Base-by-base conservation (phyloP, 2,888 invertebrate species). In the Hyles lineata region DNA sequence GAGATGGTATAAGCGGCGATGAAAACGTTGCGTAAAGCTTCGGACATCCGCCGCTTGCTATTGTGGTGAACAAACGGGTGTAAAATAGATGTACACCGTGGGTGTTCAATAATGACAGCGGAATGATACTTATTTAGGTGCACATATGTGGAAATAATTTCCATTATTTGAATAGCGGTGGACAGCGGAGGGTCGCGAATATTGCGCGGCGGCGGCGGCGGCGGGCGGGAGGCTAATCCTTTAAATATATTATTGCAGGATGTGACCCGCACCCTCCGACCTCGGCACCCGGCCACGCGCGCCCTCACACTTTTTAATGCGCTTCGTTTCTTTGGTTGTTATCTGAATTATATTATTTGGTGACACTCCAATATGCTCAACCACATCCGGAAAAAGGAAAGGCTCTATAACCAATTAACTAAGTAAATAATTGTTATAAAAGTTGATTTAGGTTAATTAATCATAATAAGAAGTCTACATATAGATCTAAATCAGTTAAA, bases 61-160 rank as follows among this genome's bases (percentile, higher is more conserved):
- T 85, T 82, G 80, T 82, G 83, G 86, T 87, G 83, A 86, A 85
- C 87, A 85, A 91, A 87, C 89, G 89, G 88, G 89, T 92, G 90
- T 43, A 88, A 89, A 92, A 93, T 92, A 89, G 83, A 90, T 91
- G 85, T 82, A 89, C 89, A 84, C 83, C 79, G 86, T 83, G 88
- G 89, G 88, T 84, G 90, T 87, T 86, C 89, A 90, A 90, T 93
- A 93, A 94, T 92, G 92, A 92, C 89, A 88, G 84, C 81, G 84
- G 87, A 89, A 93, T 92, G 90, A 92, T 93, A 92, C 93, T 93
- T 93, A 92, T 93, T 93, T 93, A 92, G 92, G 92, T 91, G 93
- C 93, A 91, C 93, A 93, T 93, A 93, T 93, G 93, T 93, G 93
- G 91, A 93, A 93, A 93, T 93, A 92, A 93, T 93, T 92, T 92